These are phyloP conservation scores for Sphaerophoria taeniata DNA, from an alignment of 2,888 invertebrate genomes.

Conservation along the genomic window DNA sequence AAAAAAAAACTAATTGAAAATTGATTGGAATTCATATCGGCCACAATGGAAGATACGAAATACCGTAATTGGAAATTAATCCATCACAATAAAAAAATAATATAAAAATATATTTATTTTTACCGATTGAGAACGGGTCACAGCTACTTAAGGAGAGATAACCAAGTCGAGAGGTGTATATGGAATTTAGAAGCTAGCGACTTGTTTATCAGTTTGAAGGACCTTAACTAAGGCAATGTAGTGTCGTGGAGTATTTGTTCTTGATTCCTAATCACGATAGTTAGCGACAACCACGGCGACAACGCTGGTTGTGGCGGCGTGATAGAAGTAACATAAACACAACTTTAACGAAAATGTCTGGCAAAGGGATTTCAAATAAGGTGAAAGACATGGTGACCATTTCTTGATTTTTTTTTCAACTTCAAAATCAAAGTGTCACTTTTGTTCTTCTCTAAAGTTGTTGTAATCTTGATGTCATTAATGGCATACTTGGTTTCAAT, in stretches of 20 bases:
- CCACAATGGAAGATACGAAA: slow-evolving; percentile 50
- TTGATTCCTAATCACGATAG: slow-evolving; percentile 67
- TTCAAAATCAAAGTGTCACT: too few relatives aligned
- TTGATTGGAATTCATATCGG: slow-evolving; percentile 70
- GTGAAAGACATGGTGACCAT: not conserved
- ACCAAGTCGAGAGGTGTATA: slow-evolving; percentile 19
- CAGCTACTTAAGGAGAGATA: slow-evolving; percentile 49
- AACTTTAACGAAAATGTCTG: not conserved
- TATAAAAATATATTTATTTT: slow-evolving; percentile 1
- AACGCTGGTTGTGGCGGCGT: not conserved
- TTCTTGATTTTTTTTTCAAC: not conserved
- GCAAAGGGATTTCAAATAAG: not conserved
- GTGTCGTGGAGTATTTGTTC: slow-evolving; percentile 68
- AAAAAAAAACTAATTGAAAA: slow-evolving; percentile 63
- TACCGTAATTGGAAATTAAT: slow-evolving; percentile 81
- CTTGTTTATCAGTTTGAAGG: slow-evolving; percentile 41
- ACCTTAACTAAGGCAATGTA: slow-evolving; percentile 56
- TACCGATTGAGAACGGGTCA: slow-evolving; percentile 66
- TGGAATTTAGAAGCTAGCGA: slow-evolving; percentile 17
- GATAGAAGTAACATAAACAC: slow-evolving; percentile 17
- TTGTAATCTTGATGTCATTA: too few relatives aligned
- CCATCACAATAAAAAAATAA: slow-evolving; percentile 80
- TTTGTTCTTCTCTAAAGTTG: too few relatives aligned
- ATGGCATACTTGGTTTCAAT: too few relatives aligned
- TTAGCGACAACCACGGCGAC: too few relatives aligned